Evolutionary conservation across 2,888 invertebrate genomes (phyloP).

Genomic region (Chesias legatella): DNA sequence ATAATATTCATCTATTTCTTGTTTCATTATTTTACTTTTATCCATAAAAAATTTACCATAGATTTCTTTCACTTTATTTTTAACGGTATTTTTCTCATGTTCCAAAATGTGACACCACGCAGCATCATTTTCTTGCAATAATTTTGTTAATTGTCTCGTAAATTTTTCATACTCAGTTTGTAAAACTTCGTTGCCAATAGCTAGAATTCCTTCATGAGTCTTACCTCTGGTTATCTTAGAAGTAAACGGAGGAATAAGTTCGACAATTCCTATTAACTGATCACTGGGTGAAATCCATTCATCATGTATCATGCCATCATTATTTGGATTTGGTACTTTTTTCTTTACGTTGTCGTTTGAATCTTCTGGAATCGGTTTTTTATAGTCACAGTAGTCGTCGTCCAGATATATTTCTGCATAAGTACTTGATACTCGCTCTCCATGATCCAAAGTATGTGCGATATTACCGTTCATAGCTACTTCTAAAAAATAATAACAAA

Average conservation of each 20-base stretch:
- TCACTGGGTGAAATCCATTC: conserved; percentile 71
- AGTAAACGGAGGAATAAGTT: conserved; percentile 65
- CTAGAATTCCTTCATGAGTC: conserved; percentile 65
- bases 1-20: conserved; percentile 57
- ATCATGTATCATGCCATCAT: conserved; percentile 17
- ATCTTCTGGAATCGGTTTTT: conserved; percentile 18
- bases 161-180: conserved; percentile 47
- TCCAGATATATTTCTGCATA: conserved; percentile 63
- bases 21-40: conserved; percentile 55
- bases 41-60: conserved; percentile 48
- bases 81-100: conserved; percentile 47
- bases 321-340: conserved; percentile 7
- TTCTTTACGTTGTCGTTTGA: neutral
- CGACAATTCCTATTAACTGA: conserved; percentile 54
- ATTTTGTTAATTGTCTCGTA: conserved; percentile 34
- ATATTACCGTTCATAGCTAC: conserved; percentile 50
- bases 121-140: conserved; percentile 55
- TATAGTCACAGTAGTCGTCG: conserved; percentile 41
- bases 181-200: conserved; percentile 56
- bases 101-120: conserved; percentile 58
- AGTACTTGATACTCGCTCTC: conserved; percentile 53
- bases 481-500: too few species aligned
- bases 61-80: conserved; percentile 44
- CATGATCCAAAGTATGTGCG: conserved; percentile 34
- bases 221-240: conserved; percentile 66